Percentiles rank a stretch among this genome's conserved stretches.
Conservation (phyloP, 2,888 invertebrate genomes). For the Thyatira batis region DNA sequence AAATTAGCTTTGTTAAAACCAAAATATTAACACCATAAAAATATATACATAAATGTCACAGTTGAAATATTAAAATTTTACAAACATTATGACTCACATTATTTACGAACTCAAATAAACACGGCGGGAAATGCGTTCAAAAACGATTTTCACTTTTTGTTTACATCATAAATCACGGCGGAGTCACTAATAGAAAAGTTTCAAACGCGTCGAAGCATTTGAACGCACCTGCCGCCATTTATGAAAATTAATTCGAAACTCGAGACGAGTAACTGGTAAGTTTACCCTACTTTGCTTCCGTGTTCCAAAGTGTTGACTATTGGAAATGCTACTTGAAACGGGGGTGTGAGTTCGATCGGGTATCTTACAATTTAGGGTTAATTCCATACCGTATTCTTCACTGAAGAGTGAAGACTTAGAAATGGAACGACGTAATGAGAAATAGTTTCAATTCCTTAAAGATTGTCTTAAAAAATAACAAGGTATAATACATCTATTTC, state of each 20-base stretch:
- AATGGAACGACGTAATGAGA: no score
- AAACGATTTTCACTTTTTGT: slow-evolving; percentile 11
- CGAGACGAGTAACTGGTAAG: slow-evolving; percentile 12
- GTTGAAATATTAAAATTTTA: not conserved
- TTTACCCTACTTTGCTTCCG: slow-evolving; percentile 10
- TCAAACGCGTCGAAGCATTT: slow-evolving; percentile 36
- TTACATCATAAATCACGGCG: slow-evolving; percentile 37
- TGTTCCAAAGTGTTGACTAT: slow-evolving; percentile 2
- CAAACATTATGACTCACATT: not conserved
- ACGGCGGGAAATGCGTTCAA: not conserved
- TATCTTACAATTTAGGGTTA: not conserved
- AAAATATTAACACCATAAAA: no score
- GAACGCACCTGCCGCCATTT: slow-evolving; percentile 39
- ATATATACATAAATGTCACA: not conserved
- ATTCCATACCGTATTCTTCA: no score
- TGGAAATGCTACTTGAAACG: not conserved
- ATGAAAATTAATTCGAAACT: slow-evolving; percentile 44
- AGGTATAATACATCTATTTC: no score
- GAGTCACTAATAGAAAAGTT: slow-evolving; percentile 40
- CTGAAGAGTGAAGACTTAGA: no score
- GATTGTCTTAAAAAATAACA: no score
- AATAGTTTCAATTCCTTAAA: no score
- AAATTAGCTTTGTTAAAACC: no score
- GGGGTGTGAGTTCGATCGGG: not conserved
- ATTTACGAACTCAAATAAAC: slow-evolving; percentile 1